Evolutionary conservation across 2,797 vertebrate species (phyloP).

Genomic region (Microhierax caerulescens): DNA sequence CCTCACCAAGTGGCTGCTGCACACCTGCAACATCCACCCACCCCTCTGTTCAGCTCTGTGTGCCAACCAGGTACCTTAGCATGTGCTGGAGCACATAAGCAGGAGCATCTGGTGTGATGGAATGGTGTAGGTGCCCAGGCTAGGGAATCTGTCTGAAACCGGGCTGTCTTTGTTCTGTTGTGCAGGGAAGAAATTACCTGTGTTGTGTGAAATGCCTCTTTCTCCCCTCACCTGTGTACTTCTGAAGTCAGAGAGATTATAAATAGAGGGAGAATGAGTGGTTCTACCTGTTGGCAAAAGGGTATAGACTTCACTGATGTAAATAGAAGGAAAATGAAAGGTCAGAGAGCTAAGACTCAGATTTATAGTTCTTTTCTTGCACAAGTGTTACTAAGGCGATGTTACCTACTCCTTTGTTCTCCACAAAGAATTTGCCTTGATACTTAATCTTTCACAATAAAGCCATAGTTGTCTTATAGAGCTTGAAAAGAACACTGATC

Average conservation of each 20-base stretch:
- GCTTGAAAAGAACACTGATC: background rate
- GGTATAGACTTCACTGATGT: background rate
- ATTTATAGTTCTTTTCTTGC: background rate
- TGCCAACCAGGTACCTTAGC: accelerated
- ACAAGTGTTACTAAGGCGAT: background rate
- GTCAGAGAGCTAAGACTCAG: background rate
- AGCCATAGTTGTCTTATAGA: background rate
- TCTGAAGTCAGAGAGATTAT: background rate
- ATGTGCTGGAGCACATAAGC: background rate
- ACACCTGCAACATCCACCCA: background rate
- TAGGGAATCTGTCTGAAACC: background rate
- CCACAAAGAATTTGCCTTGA: background rate
- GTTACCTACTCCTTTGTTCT: background rate
- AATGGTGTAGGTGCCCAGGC: accelerated
- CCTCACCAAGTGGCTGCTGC: background rate
- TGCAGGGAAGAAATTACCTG: background rate
- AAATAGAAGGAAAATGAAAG: background rate
- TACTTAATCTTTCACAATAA: background rate
- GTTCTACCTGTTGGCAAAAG: background rate
- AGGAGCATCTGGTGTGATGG: background rate
- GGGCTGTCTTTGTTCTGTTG: background rate
- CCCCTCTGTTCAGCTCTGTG: accelerated
- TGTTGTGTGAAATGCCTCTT: background rate
- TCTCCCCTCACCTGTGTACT: accelerated
- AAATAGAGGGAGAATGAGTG: background rate